Base-by-base conservation (phyloP, 1,140 invertebrate species). In the Caenorhabditis tropicalis region DNA sequence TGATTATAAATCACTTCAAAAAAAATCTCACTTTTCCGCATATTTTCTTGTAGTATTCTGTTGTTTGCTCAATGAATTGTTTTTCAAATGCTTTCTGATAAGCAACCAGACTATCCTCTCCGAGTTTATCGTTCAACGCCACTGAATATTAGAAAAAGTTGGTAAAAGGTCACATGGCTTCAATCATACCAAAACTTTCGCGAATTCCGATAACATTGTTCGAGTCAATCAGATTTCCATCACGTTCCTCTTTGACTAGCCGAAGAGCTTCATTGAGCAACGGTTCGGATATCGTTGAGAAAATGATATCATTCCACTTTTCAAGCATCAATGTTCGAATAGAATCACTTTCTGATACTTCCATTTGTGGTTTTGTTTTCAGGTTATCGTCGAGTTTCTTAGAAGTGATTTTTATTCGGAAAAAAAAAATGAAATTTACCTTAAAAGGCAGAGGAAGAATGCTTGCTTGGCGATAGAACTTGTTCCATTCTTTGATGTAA, bases 191-290 rank as follows among this genome's bases (percentile, higher is more conserved):
- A 93, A 97, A 98, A 81, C 96, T 97, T 93, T 98, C 96, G 88
- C 96, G 93, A 43, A 98, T 96, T 60, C 97, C 97, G 91, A 98
- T 98, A 81, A 99, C 96, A 84, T 99, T 93, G 90, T 97, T 96
- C 16, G 96, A 96, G 92, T 98, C 96, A 92, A 98, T 98, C 36
- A 96, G 95, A 92, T 98, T 96, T 15, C 97, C 97, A 36, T 79
- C 43, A 15, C 97, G 93, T 92, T 99, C 97, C 9, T 95, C 95
- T 91, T 97, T 95, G 15, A 99, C 95, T 85, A 99, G 93, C 92
- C 97, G 96, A 96, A 99, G 98, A 10, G 97, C 97, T 87, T 96
- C 96, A 91, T 96, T 95, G 92, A 98, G 96, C 43, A 99, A 92
- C 86, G 95, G 94, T 90, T 96, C 94, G 92, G 98, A 92, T 86